Conservation (phyloP, 37 sponge, comb jelly and placozoan genomes). For the Tethya wilhelma region DNA sequence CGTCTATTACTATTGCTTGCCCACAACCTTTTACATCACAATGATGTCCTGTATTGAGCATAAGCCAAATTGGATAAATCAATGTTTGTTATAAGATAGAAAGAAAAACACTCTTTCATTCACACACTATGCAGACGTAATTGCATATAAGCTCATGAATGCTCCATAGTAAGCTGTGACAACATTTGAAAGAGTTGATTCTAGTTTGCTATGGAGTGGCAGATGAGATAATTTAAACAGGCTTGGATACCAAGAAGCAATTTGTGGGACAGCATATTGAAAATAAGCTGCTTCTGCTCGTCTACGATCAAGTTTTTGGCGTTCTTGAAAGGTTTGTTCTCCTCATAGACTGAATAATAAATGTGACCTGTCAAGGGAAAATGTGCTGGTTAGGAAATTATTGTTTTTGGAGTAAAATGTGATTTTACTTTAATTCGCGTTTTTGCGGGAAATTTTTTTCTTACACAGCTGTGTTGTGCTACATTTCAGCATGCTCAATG, state of each 20-base stretch:
- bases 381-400: too few relatives aligned
- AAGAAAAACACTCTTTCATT: too few relatives aligned
- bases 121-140: neutral
- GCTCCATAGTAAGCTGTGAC: neutral
- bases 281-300: neutral
- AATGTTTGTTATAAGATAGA: neutral
- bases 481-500: too few relatives aligned
- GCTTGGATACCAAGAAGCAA: neutral
- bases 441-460: too few relatives aligned
- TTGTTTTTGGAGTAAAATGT: too few relatives aligned
- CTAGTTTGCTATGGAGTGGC: neutral
- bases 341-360: too few relatives aligned
- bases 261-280: neutral
- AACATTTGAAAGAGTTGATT: neutral
- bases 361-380: too few relatives aligned
- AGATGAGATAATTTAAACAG: neutral
- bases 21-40: constrained; percentile 6
- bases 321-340: neutral
- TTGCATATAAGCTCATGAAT: neutral
- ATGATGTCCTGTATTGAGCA: neutral
- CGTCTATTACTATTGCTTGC: constrained; percentile 21
- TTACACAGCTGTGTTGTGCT: too few relatives aligned
- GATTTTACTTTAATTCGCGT: too few relatives aligned
- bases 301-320: neutral
- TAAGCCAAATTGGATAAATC: neutral